Evolutionary conservation across 2,888 invertebrate species (phyloP).

Genomic region (Mystacides longicornis): DNA sequence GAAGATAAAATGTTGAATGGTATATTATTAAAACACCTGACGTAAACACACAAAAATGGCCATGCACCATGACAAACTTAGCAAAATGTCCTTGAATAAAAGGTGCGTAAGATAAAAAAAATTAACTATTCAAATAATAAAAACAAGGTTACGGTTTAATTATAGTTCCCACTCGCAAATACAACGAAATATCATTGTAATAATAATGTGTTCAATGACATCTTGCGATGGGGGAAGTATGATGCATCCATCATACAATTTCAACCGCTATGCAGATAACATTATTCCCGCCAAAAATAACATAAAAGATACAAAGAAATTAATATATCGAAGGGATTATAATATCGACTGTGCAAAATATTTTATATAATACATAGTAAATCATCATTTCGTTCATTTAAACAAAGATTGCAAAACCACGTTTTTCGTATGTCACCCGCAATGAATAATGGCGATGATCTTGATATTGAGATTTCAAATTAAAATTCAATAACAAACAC

Average conservation of each 20-base stretch:
- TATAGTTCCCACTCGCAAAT: not conserved
- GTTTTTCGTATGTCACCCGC: constrained; percentile 23
- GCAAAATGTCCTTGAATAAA: not conserved
- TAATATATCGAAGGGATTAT: not conserved
- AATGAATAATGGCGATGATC: constrained; percentile 24
- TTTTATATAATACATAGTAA: constrained; percentile 3
- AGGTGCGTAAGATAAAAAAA: not conserved
- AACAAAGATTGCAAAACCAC: constrained; percentile 18
- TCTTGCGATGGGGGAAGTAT: not conserved
- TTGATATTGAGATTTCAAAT: constrained; percentile 7
- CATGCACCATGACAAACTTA: not conserved
- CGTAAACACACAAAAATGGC: not conserved
- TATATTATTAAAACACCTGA: too few species aligned
- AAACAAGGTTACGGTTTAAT: not conserved
- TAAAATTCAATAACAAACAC: constrained; percentile 6
- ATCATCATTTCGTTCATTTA: not conserved
- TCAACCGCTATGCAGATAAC: constrained; percentile 12
- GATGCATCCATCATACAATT: not conserved
- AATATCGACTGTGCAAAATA: constrained; percentile 5
- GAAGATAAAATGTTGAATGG: too few species aligned
- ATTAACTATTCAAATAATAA: not conserved
- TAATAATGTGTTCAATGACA: not conserved
- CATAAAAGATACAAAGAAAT: constrained; percentile 15
- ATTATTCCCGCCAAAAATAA: constrained; percentile 24
- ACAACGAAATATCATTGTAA: not conserved